Evolutionary conservation across 2,888 invertebrate genomes (phyloP).

Genomic region (Melipona bicolor): DNA sequence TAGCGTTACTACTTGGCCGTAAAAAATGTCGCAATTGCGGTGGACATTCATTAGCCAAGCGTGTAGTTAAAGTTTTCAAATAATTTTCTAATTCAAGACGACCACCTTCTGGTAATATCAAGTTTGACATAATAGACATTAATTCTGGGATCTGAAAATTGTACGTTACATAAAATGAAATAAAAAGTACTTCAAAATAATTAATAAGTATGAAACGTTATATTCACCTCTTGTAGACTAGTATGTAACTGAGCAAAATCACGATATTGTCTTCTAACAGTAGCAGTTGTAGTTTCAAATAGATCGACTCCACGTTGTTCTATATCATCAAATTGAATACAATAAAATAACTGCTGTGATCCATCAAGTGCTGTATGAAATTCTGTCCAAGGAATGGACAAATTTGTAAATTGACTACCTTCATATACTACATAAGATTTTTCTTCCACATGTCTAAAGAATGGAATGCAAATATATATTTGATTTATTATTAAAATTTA

Average conservation of each 20-base stretch:
- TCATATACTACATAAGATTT: constrained; percentile 79
- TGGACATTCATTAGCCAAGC: constrained; percentile 76
- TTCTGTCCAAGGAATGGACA: constrained; percentile 80
- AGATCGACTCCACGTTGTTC: constrained; percentile 80
- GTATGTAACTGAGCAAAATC: constrained; percentile 80
- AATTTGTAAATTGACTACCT: constrained; percentile 78
- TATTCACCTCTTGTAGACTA: constrained; percentile 76
- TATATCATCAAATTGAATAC: constrained; percentile 81
- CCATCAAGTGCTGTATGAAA: constrained; percentile 80
- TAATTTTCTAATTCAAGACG: constrained; percentile 79
- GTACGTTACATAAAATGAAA: constrained; percentile 19
- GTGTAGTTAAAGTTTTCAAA: constrained; percentile 76
- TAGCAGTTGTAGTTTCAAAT: constrained; percentile 81
- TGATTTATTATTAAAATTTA: neutral
- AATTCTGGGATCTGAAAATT: constrained; percentile 72
- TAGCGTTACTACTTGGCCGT: constrained; percentile 79
- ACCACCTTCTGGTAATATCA: constrained; percentile 79
- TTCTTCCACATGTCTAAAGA: constrained; percentile 77
- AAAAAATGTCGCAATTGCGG: constrained; percentile 79
- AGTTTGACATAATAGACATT: constrained; percentile 73
- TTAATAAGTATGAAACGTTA: neutral
- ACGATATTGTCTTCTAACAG: constrained; percentile 79
- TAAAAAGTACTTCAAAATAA: neutral
- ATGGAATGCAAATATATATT: constrained; percentile 10
- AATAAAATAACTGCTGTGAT: constrained; percentile 80